These are phyloP conservation scores for Leptothorax acervorum DNA, from an alignment of 2,888 invertebrate species.

Conservation along the genomic window DNA sequence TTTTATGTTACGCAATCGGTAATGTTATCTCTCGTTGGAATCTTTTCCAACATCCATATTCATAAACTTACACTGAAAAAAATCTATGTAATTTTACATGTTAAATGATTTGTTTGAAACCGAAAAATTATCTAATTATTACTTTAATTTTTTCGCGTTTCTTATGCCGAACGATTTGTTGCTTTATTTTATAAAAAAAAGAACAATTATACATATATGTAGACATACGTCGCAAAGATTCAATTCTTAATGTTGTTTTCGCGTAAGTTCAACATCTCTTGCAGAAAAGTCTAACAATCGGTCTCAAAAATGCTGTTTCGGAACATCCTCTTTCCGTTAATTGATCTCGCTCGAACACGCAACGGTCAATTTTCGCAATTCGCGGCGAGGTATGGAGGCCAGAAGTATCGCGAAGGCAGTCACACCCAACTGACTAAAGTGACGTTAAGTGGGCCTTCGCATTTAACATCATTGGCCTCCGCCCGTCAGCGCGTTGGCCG, in stretches of 20 bases:
- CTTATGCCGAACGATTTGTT: too few species aligned
- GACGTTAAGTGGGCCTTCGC: constrained; percentile 71
- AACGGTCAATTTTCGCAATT: constrained; percentile 24
- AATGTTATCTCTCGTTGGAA: neutral
- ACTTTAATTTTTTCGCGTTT: too few species aligned
- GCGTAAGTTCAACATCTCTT: too few species aligned
- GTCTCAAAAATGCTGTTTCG: neutral
- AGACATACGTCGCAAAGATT: too few species aligned
- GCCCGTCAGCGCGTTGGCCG: constrained; percentile 64
- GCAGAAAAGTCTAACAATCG: neutral
- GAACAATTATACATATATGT: too few species aligned
- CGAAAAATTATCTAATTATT: too few species aligned
- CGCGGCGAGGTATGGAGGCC: constrained; percentile 12
- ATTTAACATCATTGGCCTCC: constrained; percentile 70
- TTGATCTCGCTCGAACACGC: neutral
- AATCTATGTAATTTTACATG: too few species aligned
- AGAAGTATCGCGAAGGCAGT: constrained; percentile 62
- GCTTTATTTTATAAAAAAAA: too few species aligned
- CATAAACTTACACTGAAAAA: too few species aligned
- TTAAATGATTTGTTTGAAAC: too few species aligned
- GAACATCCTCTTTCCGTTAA: neutral
- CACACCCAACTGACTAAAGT: constrained; percentile 70
- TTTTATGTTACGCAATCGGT: constrained; percentile 29
- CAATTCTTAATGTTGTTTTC: neutral
- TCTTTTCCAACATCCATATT: neutral